Conservation (phyloP, 2,888 invertebrate species). For the Ophioninae sp. region DNA sequence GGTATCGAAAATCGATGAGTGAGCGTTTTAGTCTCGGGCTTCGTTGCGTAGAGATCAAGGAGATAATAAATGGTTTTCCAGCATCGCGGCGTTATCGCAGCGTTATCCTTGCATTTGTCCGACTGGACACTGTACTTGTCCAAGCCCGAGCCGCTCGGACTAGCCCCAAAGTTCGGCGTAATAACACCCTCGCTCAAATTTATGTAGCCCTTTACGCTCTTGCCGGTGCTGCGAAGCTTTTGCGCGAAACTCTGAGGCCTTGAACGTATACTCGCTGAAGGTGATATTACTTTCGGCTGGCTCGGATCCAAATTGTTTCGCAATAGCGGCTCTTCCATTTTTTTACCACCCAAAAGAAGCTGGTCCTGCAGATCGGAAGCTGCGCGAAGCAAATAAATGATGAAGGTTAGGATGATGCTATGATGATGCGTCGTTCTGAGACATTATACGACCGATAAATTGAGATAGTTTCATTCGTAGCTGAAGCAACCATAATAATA, state of each 20-base stretch:
- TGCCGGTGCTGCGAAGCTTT: conserved; percentile 91
- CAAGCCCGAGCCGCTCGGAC: conserved; percentile 84
- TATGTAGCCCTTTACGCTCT: conserved; percentile 92
- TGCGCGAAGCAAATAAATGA: conserved; percentile 68
- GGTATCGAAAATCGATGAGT: conserved; percentile 90
- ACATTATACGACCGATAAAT: no score
- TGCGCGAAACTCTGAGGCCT: conserved; percentile 95
- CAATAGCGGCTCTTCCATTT: conserved; percentile 72
- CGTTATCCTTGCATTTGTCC: conserved; percentile 81
- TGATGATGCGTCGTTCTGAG: neutral
- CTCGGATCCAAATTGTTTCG: conserved; percentile 71
- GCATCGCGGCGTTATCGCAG: conserved; percentile 87
- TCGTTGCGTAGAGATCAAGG: conserved; percentile 94
- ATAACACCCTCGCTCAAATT: conserved; percentile 89
- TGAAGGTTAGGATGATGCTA: conserved; percentile 1
- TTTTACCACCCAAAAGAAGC: conserved; percentile 81
- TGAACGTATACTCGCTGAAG: conserved; percentile 83
- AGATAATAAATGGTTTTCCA: conserved; percentile 97
- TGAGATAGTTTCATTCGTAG: neutral
- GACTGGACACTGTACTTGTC: conserved; percentile 82
- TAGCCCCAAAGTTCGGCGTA: conserved; percentile 86
- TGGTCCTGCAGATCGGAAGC: conserved; percentile 86
- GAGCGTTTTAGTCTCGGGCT: conserved; percentile 97
- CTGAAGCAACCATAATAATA: neutral
- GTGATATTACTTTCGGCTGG: conserved; percentile 81